phyloP scores from a whole-genome alignment of 2,797 vertebrate genomes.

The Sebastes hopkinsi region DNA sequence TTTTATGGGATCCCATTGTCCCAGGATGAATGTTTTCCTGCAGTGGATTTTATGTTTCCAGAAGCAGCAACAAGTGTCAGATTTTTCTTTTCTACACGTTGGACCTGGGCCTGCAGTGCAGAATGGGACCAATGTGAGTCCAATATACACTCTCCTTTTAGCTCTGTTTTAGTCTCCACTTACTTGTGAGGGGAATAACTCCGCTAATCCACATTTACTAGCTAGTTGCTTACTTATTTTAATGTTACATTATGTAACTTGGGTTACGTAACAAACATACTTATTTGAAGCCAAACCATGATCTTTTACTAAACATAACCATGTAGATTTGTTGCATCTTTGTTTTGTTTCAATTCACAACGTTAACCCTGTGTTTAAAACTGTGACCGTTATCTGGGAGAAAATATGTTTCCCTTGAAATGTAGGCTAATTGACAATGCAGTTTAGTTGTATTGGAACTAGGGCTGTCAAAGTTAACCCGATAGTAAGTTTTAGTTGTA shows the following conservation, averaged over 20 bases:
- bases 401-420: too few species aligned
- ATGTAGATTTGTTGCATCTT: neutral
- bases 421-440: too few species aligned
- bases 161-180: neutral
- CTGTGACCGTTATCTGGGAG: too few species aligned
- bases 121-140: neutral
- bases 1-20: neutral
- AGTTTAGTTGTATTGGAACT: too few species aligned
- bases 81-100: neutral
- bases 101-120: too few species aligned
- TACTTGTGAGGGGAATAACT: neutral
- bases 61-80: neutral
- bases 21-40: slow-evolving; percentile 12
- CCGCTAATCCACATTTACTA: neutral
- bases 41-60: neutral
- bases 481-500: too few species aligned
- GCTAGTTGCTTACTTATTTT: neutral
- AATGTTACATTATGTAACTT: neutral
- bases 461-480: too few species aligned
- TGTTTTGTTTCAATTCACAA: neutral
- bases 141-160: neutral
- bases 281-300: neutral
- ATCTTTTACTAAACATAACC: neutral
- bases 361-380: too few species aligned
- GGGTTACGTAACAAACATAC: neutral